Base-by-base conservation (phyloP, 2,888 invertebrate species). In the Panopea generosa region DNA sequence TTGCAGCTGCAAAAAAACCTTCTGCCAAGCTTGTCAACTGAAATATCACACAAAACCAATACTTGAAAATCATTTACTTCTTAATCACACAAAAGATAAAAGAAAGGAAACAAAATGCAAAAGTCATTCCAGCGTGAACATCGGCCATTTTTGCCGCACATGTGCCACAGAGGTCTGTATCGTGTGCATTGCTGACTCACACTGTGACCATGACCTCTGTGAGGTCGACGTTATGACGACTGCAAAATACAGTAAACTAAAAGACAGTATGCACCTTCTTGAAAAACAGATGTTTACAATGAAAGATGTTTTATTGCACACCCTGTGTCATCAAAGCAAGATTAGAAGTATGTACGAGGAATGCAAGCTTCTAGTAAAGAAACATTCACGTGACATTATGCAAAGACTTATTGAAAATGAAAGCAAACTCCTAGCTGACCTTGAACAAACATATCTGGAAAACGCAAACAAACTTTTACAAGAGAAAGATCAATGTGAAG, bases 1-100 rank as follows among this genome's bases (percentile, higher is more conserved):
- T 66, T 61, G 63, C 3, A 77, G 79, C 7, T 84, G 84, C 52
- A 50, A 66, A 26, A 81, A 78, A 47, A 71, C 83, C 45, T 74
- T 77, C 29, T 84, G 84, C 50, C 11, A 24, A 1, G 14, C 3
- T 1, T 84, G 84, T 52, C 47, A 57, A 2, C 27, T 57, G 1
- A 40, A 55, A 22, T 78, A 79, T 18, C 52, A 66, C 9, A 26
- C 47, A 20, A 71, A 68, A 2, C 47, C 63, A 9, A 71, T 71
- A 26, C 68, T 83, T 24, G 62, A 47, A 38, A 47, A 61, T 40
- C 84, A 84, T 52, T 56, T 73, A 16, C 3, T 45, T 16, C n/a
- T 45, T 20, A 45, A n/a, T 9, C 45, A 18, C 4, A 20, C 6
- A 18, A 16, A 45, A 9, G 33, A 62, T 9, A 49, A 60, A 43